These are phyloP conservation scores for Accipiter virgatus DNA, from an alignment of 2,113 vertebrate species.

Conservation along the genomic window DNA sequence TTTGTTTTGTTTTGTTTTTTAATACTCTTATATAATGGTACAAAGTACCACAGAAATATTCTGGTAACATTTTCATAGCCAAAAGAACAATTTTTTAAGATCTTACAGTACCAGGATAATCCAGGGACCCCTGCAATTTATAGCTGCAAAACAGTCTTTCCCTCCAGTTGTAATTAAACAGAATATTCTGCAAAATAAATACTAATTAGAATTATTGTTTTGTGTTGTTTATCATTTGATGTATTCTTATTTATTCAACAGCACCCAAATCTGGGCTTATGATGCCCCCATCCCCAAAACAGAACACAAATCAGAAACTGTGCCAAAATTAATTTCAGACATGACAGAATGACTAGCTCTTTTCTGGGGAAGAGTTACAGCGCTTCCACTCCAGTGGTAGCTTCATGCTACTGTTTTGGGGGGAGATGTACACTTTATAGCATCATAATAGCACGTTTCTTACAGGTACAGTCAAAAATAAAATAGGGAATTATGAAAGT, in stretches of 20 bases:
- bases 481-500: background rate
- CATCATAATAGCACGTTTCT: background rate
- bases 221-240: background rate
- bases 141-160: background rate
- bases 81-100: background rate
- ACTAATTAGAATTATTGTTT: background rate
- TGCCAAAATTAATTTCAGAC: background rate
- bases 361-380: background rate
- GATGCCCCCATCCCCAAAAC: accelerated
- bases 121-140: background rate
- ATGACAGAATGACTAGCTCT: background rate
- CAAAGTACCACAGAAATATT: background rate
- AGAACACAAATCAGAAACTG: background rate
- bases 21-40: background rate
- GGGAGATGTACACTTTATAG: background rate
- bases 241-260: background rate
- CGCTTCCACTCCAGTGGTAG: background rate
- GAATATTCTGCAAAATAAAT: background rate
- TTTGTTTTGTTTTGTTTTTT: background rate
- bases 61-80: background rate
- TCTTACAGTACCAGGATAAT: background rate
- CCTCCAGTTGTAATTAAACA: background rate
- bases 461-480: background rate
- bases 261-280: background rate
- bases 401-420: background rate